A percentile compares a stretch with the other conserved stretches of the same genome.
phyloP scores from a whole-genome alignment of 2,113 vertebrate species.

The Chrysemys picta region DNA sequence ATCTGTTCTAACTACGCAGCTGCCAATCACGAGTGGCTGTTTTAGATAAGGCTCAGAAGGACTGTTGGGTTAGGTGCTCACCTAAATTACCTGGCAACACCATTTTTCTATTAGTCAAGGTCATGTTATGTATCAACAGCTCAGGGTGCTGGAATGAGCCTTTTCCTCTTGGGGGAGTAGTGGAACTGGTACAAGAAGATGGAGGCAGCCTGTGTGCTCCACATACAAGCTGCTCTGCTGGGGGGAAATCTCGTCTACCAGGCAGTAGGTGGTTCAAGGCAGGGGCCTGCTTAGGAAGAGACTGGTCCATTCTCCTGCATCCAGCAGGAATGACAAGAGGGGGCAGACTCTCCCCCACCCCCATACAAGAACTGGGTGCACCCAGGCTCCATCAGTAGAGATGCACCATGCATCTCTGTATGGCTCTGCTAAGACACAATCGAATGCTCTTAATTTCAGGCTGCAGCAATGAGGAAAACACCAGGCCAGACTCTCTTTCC shows the following conservation, averaged over 20 bases:
- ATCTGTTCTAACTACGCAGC: background rate
- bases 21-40: background rate
- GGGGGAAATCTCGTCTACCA: background rate
- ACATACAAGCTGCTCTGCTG: background rate
- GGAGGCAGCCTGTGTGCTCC: background rate
- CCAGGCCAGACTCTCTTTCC: constrained; percentile 69
- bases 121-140: background rate
- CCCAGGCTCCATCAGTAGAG: background rate
- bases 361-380: rapidly evolving
- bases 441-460: rapidly evolving
- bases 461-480: constrained; percentile 17
- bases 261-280: background rate
- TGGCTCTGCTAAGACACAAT: rapidly evolving
- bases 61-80: no score
- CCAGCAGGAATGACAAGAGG: background rate
- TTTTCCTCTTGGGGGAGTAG: background rate
- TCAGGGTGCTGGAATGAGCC: background rate
- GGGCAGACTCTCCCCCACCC: background rate
- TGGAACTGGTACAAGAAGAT: background rate
- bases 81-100: background rate
- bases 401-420: rapidly evolving
- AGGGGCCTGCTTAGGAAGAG: no score
- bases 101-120: background rate
- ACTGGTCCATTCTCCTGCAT: rapidly evolving
- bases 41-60: no score